Percentiles rank a stretch among this genome's conserved stretches.
phyloP scores from a whole-genome alignment of 2,888 invertebrate species.

The Lymantria monacha region DNA sequence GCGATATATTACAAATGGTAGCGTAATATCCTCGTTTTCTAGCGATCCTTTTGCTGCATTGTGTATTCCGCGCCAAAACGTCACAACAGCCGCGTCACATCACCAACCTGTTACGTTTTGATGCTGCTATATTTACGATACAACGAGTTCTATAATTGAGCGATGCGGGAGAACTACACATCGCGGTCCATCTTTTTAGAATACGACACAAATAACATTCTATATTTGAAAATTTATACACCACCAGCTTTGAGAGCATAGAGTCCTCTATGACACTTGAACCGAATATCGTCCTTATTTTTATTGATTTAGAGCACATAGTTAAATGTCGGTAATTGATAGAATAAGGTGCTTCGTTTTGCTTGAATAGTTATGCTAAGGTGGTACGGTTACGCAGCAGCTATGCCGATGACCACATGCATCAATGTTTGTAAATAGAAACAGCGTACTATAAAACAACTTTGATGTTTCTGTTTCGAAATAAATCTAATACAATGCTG shows the following conservation, averaged over 20 bases:
- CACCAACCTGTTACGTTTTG: constrained; percentile 53
- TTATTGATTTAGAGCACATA: constrained; percentile 35
- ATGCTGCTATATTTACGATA: constrained; percentile 62
- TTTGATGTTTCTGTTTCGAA: constrained; percentile 52
- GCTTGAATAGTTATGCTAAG: constrained; percentile 66
- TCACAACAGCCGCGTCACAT: constrained; percentile 46
- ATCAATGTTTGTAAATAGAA: constrained; percentile 82
- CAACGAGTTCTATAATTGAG: constrained; percentile 78
- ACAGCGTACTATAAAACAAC: constrained; percentile 57
- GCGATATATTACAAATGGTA: constrained; percentile 58
- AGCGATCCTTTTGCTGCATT: constrained; percentile 35
- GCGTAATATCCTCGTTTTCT: constrained; percentile 48
- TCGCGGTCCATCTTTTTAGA: constrained; percentile 82
- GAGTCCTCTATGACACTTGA: constrained; percentile 41
- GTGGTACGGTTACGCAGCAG: constrained; percentile 76
- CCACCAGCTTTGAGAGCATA: constrained; percentile 66
- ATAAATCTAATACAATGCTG: constrained; percentile 49
- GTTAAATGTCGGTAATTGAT: constrained; percentile 29
- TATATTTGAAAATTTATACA: constrained; percentile 80
- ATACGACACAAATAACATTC: constrained; percentile 82
- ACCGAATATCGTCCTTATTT: constrained; percentile 49
- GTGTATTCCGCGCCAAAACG: constrained; percentile 38
- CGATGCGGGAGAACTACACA: constrained; percentile 82
- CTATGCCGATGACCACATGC: constrained; percentile 82
- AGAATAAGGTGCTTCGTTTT: constrained; percentile 48